Percentiles rank a stretch among this genome's conserved stretches.
phyloP scores from a whole-genome alignment of 2,113 vertebrate species.

The Oreochromis tanganicae region DNA sequence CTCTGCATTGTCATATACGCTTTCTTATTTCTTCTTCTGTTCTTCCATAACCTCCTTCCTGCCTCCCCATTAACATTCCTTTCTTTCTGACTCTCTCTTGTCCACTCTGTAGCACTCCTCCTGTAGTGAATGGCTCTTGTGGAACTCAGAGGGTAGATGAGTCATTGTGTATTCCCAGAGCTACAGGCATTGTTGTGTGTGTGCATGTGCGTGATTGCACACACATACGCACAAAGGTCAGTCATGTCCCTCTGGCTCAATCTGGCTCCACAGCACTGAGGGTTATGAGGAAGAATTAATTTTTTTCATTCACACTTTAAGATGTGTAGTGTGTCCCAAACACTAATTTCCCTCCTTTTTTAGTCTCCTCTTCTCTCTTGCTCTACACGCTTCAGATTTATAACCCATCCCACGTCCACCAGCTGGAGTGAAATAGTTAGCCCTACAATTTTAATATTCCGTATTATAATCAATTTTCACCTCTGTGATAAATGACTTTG shows the following conservation, averaged over 20 bases:
- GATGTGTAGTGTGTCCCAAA: background rate
- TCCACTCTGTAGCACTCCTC: slow-evolving; percentile 15
- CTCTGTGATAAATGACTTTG: background rate
- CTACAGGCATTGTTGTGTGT: background rate
- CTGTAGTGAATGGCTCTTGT: slow-evolving; percentile 10
- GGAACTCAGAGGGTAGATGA: slow-evolving; percentile 21
- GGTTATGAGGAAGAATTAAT: slow-evolving; percentile 12
- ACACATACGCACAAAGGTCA: slow-evolving; percentile 12
- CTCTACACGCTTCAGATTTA: background rate
- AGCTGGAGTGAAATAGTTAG: background rate
- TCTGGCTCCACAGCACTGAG: slow-evolving; percentile 1
- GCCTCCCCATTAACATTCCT: background rate
- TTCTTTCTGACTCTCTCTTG: background rate
- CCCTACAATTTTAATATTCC: background rate
- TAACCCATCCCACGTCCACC: background rate
- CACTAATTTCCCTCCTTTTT: background rate
- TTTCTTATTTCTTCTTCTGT: background rate
- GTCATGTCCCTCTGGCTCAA: background rate
- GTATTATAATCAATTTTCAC: background rate
- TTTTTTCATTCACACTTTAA: slow-evolving; percentile 29
- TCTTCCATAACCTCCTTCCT: background rate
- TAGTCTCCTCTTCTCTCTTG: background rate
- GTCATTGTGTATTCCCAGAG: slow-evolving; percentile 20
- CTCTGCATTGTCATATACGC: background rate
- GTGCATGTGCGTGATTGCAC: background rate